Base-by-base conservation (phyloP, 1,140 invertebrate genomes). In the Saxidomus purpurata region DNA sequence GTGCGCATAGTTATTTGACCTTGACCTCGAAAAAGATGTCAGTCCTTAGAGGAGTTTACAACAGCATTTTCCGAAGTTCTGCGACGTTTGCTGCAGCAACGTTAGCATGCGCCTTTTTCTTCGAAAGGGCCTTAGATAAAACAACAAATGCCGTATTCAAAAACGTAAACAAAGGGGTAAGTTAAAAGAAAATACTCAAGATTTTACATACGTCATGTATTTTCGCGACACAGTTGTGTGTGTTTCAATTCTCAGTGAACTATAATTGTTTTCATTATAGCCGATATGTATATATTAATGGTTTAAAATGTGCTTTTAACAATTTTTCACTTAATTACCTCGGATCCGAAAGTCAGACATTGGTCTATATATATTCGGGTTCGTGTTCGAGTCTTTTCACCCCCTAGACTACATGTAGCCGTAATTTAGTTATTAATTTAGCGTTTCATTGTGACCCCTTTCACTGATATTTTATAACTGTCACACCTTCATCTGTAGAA, bases 11-110 rank as follows among this genome's bases (percentile, higher is more conserved):
- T 0, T 43, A 15, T 43, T 13, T 79, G 76, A 79, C 76, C 76
- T 79, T 79, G 47, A 79, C 47, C n/a, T 15, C 47, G 4, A 34
- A 25, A 47, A 79, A 79, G 36, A 79, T 79, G 76, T 36, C 74
- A 36, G 1, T 71, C 11, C 15, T 63, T 28, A 71, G 49, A 15
- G 11, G 11, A 28, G 17, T 79, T 52, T 79, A 79, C 47, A 13
- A 52, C 4, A 28, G 13, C 2, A 25, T 79, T 17, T 79, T 79
- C 28, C 40, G 47, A 15, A 49, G 76, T 55, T 55, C 76, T n/a
- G 28, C 47, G 3, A 79, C 43, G 17, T 55, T 52, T 52, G 76
- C 28, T 17, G 47, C 28, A 4, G 47, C 47, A 28, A 52, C 47
- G 0, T 3, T 79, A 2, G 76, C 47, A 31, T 15, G 47, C 11